These are phyloP conservation scores for Brachyhypopomus gauderio DNA, from an alignment of 2,113 vertebrate species.

Conservation along the genomic window DNA sequence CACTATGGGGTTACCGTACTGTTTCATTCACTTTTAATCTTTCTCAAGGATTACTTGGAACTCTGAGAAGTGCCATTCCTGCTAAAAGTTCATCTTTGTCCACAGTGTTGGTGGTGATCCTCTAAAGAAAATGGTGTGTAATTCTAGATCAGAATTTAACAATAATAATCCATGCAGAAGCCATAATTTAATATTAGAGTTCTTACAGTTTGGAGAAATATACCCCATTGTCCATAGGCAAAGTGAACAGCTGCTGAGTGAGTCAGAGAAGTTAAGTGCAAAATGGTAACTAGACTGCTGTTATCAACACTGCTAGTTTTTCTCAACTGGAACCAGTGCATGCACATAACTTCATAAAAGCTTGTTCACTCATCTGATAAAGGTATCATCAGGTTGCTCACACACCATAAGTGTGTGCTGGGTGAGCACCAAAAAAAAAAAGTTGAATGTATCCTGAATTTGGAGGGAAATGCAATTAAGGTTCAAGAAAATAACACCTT, in stretches of 20 bases:
- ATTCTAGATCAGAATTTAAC: not conserved
- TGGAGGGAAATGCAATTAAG: not conserved
- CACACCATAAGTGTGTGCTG: not conserved
- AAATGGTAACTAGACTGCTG: not conserved
- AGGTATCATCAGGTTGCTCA: not conserved
- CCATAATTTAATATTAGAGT: not conserved
- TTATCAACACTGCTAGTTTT: not conserved
- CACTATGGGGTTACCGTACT: not conserved
- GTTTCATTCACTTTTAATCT: not conserved
- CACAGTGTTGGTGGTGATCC: not conserved
- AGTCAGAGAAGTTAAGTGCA: not conserved
- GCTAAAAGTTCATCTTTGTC: not conserved
- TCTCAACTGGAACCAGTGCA: not conserved
- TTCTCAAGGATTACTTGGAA: not conserved
- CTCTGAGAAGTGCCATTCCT: not conserved
- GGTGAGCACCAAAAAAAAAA: not conserved
- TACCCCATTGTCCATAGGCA: not conserved
- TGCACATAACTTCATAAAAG: not conserved
- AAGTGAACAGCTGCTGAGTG: no score
- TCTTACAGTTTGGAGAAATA: not conserved
- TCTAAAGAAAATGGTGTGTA: not conserved
- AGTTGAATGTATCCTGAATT: not conserved
- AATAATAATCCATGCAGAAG: not conserved
- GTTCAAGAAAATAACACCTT: no score
- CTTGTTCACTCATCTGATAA: not conserved